Evolutionary conservation across 2,888 invertebrate species (phyloP).

Genomic region (Mongoloraphidia duomilia): DNA sequence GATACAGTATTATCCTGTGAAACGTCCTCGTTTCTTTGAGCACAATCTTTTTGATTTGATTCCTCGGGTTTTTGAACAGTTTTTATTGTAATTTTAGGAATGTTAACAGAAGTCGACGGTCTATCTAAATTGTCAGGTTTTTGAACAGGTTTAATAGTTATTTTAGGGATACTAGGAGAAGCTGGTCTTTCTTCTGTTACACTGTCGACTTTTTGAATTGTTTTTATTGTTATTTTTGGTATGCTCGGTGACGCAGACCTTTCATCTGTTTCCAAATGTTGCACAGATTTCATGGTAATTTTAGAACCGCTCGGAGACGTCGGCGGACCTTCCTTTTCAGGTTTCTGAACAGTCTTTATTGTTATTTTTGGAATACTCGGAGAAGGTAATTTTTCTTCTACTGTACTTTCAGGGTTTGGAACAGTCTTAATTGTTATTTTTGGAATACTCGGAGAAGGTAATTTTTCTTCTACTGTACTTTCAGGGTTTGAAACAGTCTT

Average conservation of each 20-base stretch:
- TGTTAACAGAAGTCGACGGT: constrained; percentile 18
- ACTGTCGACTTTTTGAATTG: constrained; percentile 15
- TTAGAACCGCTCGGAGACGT: constrained; percentile 14
- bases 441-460: constrained; percentile 17
- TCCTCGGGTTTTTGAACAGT: constrained; percentile 25
- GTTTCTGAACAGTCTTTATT: constrained; percentile 28
- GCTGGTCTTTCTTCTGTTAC: constrained; percentile 7
- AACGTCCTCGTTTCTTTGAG: constrained; percentile 44
- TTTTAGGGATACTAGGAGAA: constrained; percentile 8
- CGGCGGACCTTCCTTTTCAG: constrained; percentile 13
- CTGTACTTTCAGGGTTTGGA: not conserved
- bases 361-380: constrained; percentile 26
- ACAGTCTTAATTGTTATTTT: constrained; percentile 19
- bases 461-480: not conserved
- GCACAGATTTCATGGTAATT: constrained; percentile 17
- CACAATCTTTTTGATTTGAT: constrained; percentile 40
- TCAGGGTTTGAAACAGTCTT: not conserved
- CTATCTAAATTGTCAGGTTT: constrained; percentile 14
- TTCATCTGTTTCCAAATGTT: constrained; percentile 4
- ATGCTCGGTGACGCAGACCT: constrained; percentile 25
- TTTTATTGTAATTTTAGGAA: constrained; percentile 1
- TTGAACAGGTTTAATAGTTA: constrained; percentile 21
- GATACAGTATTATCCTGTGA: constrained; percentile 32
- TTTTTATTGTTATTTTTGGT: constrained; percentile 31
- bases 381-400: not conserved